These are phyloP conservation scores for Podilymbus podiceps DNA, from an alignment of 2,113 vertebrate genomes.

Conservation along the genomic window DNA sequence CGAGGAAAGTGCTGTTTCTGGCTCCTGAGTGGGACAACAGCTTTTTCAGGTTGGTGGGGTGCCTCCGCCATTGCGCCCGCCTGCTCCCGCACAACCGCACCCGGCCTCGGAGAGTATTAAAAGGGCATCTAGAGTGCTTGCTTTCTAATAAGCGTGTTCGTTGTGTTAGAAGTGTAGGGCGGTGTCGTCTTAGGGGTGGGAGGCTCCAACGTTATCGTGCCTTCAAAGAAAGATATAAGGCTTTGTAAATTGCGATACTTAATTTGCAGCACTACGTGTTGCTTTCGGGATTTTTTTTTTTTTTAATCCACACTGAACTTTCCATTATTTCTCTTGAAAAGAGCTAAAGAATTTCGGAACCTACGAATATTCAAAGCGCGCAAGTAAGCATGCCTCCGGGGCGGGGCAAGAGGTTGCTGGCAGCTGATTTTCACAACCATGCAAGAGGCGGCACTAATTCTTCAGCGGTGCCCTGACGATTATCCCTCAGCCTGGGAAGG, in stretches of 20 bases:
- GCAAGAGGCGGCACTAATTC: neutral
- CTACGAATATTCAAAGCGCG: no score
- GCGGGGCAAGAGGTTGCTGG: rapidly evolving
- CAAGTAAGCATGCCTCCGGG: rapidly evolving
- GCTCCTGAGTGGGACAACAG: no score
- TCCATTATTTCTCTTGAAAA: neutral
- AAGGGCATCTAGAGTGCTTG: no score
- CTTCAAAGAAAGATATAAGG: neutral
- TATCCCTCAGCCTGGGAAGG: rapidly evolving
- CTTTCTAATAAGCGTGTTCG: rapidly evolving
- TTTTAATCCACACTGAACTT: neutral
- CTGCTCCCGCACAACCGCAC: neutral
- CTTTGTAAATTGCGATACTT: neutral
- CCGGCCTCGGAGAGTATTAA: rapidly evolving
- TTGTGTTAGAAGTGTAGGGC: neutral
- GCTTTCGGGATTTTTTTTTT: neutral
- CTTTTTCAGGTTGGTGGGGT: no score
- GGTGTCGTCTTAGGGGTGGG: neutral
- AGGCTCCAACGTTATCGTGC: neutral
- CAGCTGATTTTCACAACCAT: neutral
- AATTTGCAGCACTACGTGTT: neutral
- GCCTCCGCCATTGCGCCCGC: rapidly evolving
- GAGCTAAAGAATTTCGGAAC: neutral
- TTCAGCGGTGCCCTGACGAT: neutral
- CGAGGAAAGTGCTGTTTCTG: no score